Percentiles rank a stretch among this genome's conserved stretches.
Conservation (phyloP, 2,888 invertebrate species). For the Hypselothyrea guttata region DNA sequence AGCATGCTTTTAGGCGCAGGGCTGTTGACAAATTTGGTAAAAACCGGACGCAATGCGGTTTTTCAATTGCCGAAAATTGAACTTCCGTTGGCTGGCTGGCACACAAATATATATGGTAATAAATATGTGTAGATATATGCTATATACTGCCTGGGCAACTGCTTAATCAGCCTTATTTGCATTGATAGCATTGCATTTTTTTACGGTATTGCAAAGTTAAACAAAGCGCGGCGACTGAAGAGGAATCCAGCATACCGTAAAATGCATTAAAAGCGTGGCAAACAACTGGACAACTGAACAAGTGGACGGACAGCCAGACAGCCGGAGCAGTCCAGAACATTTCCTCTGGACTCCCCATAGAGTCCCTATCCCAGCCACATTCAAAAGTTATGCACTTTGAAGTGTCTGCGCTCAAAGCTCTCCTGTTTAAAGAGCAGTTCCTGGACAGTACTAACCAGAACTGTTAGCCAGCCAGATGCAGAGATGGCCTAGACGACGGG, state of each 20-base stretch:
- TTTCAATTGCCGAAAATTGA: constrained; percentile 12
- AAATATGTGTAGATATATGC: constrained; percentile 1
- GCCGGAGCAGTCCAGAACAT: constrained; percentile 11
- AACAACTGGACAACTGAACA: constrained; percentile 43
- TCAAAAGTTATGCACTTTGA: constrained; percentile 70
- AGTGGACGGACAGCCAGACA: constrained; percentile 4
- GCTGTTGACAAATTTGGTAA: constrained; percentile 44
- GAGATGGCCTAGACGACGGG: no score
- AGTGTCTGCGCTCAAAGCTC: constrained; percentile 43
- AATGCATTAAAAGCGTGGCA: constrained; percentile 74
- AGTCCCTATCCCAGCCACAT: constrained; percentile 30
- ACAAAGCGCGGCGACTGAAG: constrained; percentile 35
- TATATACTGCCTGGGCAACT: constrained; percentile 26
- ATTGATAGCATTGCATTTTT: constrained; percentile 71
- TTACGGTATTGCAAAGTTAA: constrained; percentile 38
- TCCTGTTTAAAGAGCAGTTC: not conserved
- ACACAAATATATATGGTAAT: constrained; percentile 1
- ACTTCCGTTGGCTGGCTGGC: not conserved
- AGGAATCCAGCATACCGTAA: constrained; percentile 58
- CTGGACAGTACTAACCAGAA: constrained; percentile 12
- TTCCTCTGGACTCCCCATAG: constrained; percentile 20
- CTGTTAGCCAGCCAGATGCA: not conserved
- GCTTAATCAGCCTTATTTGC: constrained; percentile 73
- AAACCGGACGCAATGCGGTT: constrained; percentile 39
- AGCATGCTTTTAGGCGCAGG: constrained; percentile 39